A percentile compares a stretch with the other conserved stretches of the same genome.
phyloP scores from a whole-genome alignment of 2,888 invertebrate species.

The Nomada ruficornis region DNA sequence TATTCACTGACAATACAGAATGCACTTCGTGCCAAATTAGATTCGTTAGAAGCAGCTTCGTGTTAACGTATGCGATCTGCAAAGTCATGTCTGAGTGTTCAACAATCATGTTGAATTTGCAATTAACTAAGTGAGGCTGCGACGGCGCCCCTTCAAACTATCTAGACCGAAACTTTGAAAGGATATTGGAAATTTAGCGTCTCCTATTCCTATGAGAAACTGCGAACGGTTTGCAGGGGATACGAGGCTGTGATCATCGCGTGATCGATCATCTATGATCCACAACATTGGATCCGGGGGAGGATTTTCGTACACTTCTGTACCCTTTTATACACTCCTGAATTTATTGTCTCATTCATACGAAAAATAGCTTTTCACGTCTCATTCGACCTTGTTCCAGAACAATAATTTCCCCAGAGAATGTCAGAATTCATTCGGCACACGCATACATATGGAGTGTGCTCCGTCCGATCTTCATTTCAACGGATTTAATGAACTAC shows the following conservation, averaged over 20 bases:
- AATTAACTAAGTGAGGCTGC: conserved; percentile 26
- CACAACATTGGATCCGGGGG: not conserved
- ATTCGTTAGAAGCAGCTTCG: conserved; percentile 61
- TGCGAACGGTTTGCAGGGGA: conserved; percentile 12
- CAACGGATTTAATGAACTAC: conserved; percentile 22
- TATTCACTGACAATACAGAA: conserved; percentile 19
- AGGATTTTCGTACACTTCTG: not conserved
- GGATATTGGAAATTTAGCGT: conserved; percentile 14
- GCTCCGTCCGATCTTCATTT: conserved; percentile 18
- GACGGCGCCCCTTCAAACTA: not conserved
- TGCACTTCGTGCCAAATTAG: conserved; percentile 41
- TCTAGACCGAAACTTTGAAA: conserved; percentile 35
- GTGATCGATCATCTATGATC: conserved; percentile 1
- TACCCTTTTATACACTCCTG: not conserved
- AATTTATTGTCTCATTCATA: no score
- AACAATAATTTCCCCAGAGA: no score
- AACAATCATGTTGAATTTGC: conserved; percentile 61
- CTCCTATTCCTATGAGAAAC: not conserved
- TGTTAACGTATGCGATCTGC: conserved; percentile 50
- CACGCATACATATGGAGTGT: not conserved
- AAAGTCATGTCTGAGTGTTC: conserved; percentile 43
- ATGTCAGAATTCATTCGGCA: no score
- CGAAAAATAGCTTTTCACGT: no score
- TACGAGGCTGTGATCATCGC: not conserved
- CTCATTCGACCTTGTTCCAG: no score